phyloP scores from a whole-genome alignment of 2,888 invertebrate genomes.

The Lordiphosa fenestrarum region DNA sequence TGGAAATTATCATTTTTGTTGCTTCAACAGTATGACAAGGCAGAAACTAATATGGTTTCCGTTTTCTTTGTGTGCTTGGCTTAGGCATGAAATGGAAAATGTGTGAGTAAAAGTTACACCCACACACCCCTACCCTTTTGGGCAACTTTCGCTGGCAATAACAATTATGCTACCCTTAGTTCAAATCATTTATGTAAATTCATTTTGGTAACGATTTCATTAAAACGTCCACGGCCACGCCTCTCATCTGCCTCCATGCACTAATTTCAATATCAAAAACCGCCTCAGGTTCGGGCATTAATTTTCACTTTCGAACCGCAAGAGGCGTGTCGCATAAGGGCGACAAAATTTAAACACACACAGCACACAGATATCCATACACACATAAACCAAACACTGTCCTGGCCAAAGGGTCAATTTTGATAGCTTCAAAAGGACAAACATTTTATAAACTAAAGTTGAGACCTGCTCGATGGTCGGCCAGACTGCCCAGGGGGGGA shows the following conservation, averaged over 20 bases:
- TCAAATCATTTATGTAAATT: slow-evolving; percentile 60
- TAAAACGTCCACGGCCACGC: slow-evolving; percentile 37
- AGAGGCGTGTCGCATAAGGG: slow-evolving; percentile 46
- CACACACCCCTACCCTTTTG: no score
- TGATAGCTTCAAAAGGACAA: slow-evolving; percentile 45
- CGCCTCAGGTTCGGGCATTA: slow-evolving; percentile 47
- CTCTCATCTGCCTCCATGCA: slow-evolving; percentile 19
- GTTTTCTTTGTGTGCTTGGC: slow-evolving; percentile 30
- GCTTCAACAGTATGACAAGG: slow-evolving; percentile 70
- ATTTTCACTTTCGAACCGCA: slow-evolving; percentile 54
- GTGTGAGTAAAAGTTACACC: no score
- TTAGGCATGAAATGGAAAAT: slow-evolving; percentile 62
- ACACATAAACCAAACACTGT: slow-evolving; percentile 15
- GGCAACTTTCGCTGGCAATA: slow-evolving; percentile 23
- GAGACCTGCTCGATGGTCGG: not conserved
- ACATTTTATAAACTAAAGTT: slow-evolving; percentile 31
- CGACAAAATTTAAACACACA: slow-evolving; percentile 16
- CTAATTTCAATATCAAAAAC: slow-evolving; percentile 66
- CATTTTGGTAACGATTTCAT: slow-evolving; percentile 36
- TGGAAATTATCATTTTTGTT: slow-evolving; percentile 68
- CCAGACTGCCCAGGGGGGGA: not conserved
- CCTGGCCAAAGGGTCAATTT: slow-evolving; percentile 61
- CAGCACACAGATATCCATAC: not conserved
- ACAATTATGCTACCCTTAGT: slow-evolving; percentile 5
- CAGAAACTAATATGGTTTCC: slow-evolving; percentile 63